Percentiles rank a stretch among this genome's conserved stretches.
These are phyloP conservation scores for Amblyopsis hoosieri DNA, from an alignment of 2,797 vertebrate genomes.

Conservation along the genomic window DNA sequence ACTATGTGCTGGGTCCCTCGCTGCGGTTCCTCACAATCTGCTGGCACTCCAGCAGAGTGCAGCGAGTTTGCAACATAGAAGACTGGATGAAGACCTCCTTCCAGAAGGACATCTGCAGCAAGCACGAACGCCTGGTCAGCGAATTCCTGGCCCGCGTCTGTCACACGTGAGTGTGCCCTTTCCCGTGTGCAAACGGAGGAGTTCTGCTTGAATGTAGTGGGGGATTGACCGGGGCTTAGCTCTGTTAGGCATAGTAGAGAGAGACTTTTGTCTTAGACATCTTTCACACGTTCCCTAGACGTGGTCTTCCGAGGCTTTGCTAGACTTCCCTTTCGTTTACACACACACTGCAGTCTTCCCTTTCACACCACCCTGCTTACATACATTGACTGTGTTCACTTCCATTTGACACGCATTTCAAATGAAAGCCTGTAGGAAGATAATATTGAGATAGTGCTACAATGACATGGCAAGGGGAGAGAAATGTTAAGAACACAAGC, in stretches of 20 bases:
- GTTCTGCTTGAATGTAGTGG: conserved; percentile 11
- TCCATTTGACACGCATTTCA: background rate
- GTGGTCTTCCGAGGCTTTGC: background rate
- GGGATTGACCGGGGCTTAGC: background rate
- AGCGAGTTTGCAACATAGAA: conserved; percentile 91
- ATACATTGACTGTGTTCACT: conserved; percentile 38
- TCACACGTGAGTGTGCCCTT: conserved; percentile 74
- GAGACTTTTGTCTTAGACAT: background rate
- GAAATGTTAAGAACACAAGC: background rate
- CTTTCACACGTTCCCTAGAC: too few relatives aligned
- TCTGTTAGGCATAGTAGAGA: background rate
- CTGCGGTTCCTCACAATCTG: conserved; percentile 84
- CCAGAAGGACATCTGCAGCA: conserved; percentile 90
- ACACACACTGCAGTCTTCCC: conserved; percentile 29
- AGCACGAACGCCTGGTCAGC: conserved; percentile 83
- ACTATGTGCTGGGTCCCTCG: conserved; percentile 87
- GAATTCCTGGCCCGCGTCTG: conserved; percentile 80
- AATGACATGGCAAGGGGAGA: background rate
- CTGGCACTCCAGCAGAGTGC: conserved; percentile 92
- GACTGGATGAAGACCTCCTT: conserved; percentile 90
- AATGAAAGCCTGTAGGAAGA: background rate
- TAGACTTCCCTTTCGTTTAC: conserved; percentile 12
- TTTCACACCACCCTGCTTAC: conserved; percentile 31
- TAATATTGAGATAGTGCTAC: background rate
- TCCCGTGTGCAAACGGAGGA: background rate